Evolutionary conservation across 2,888 invertebrate genomes (phyloP), one percentile per base, ranked within the genome.

Genomic region (Eristalis tenax): DNA sequence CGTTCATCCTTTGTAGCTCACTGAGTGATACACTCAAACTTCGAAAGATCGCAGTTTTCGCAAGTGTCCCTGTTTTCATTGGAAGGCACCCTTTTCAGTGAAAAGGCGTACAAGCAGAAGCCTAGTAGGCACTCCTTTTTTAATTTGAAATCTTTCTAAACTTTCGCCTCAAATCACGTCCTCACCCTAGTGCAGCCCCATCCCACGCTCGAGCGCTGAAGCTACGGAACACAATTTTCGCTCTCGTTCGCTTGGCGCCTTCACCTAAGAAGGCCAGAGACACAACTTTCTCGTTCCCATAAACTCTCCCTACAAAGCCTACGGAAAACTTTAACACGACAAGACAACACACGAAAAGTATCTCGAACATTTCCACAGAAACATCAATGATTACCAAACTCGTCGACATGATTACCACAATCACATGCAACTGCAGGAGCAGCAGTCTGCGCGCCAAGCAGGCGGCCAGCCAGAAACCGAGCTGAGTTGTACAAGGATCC

Each of bases 331-430:
- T 71, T 38, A 66, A 70, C 70, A 76, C 63, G 70, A 68, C 74
- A 75, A 73, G 28, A 77, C 43, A 63, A 71, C 43, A 77, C 28
- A 66, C n/a, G 32, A 32, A 56, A 66, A 65, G 13, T 26, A 38
- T 11, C 11, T n/a, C 23, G 4, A 59, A 50, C 40, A 61, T 59
- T 57, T 73, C 57, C 32, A 35, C 43, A 28, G 56, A 15, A 64
- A 78, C 78, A 78, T 78, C 78, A 78, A 57, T 83, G 78, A 77
- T 83, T 78, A 83, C 73, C 78, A 66, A 77, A 68, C 66, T 73
- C 73, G 63, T 77, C 77, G 83, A 76, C 76, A 82, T 71, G 75
- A 82, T 76, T 59, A 43, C 79, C 65, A 61, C 28, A 59, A 66
- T 15, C 43, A 43, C 43, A 43, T 43, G 43, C 43, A 18, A 43